Base-by-base conservation (phyloP, 2,113 vertebrate genomes). In the Haplochromis burtoni region DNA sequence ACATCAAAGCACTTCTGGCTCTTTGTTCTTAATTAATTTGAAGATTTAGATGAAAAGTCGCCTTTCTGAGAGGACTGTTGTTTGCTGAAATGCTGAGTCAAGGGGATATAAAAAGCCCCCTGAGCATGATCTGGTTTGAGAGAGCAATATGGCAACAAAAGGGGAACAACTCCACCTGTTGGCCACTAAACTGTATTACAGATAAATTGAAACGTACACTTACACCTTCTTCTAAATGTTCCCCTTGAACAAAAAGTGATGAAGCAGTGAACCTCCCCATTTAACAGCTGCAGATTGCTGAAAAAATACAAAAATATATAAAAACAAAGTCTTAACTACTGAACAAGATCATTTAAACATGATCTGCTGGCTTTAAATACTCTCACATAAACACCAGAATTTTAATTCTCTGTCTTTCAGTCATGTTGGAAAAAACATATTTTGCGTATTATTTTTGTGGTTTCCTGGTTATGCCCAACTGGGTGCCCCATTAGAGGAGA, bases 181-280 rank as follows among this genome's bases (percentile, higher is more conserved):
- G 93, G 87, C 11, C 1, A 3, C 12, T 19, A 42, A 84, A 11
- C 42, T 6, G 2, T 7, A 47, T 17, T 49, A 61, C 86, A 90
- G 6, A 85, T 3, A 11, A 8, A 24, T 47, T 47, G 42, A 49
- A 33, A 10, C 3, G 7, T 2, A 66, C 33, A 38, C 90, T 91
- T 80, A 90, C 92, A 12, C 8, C 51, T 19, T 86, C 82, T 79
- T 86, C 82, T 79, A 45, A 84, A 49, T 54, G 13, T 17, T 76
- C 80, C 61, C 79, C 55, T n/a, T 51, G 53, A 78, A 55, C 78
- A 29, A 91, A 88, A 63, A 89, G 42, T 5, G 78, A 89, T 55
- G 87, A 85, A 59, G 88, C 61, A 16, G 88, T 89, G 81, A 88
- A 4, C 57, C 84, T 87, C 90, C 89, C 91, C 82, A 26, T 26